Evolutionary conservation across 1,140 invertebrate genomes (phyloP).

Genomic region (Drosophila arawakana): DNA sequence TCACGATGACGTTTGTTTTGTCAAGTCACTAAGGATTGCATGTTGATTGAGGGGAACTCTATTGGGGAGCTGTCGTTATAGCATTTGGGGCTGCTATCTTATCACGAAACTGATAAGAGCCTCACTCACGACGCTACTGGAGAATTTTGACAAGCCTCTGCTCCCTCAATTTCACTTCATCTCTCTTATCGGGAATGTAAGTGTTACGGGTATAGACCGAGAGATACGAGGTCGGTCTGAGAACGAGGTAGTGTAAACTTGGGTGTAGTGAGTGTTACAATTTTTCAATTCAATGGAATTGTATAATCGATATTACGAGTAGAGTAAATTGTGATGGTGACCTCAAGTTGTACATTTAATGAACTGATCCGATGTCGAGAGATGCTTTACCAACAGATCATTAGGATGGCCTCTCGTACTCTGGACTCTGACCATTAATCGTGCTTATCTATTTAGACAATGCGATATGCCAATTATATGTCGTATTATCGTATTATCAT

Average conservation of each 20-base stretch:
- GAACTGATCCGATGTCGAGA: constrained; percentile 1
- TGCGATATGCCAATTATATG: constrained; percentile 43
- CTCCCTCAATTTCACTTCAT: background rate
- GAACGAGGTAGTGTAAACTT: constrained; percentile 25
- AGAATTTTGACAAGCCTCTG: constrained; percentile 33
- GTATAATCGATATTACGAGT: background rate
- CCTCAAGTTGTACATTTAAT: constrained; percentile 19
- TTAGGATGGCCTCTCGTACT: constrained; percentile 28
- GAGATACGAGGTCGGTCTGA: constrained; percentile 17
- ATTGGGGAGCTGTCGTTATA: constrained; percentile 9
- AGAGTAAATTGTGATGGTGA: background rate
- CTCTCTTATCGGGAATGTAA: constrained; percentile 25
- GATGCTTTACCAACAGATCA: constrained; percentile 21
- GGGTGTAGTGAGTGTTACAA: constrained; percentile 26
- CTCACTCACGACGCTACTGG: constrained; percentile 18
- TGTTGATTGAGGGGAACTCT: constrained; percentile 9
- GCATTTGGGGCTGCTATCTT: constrained; percentile 30
- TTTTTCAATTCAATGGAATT: constrained; percentile 16
- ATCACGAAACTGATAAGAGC: constrained; percentile 41
- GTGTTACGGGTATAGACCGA: constrained; percentile 4
- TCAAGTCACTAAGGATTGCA: constrained; percentile 44
- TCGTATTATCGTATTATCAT: constrained; percentile 32
- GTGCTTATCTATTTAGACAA: constrained; percentile 22
- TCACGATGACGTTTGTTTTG: constrained; percentile 34
- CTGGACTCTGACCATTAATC: constrained; percentile 18